These are phyloP conservation scores for Hirtodrosophila trivittata DNA, from an alignment of 2,888 invertebrate genomes.

Conservation along the genomic window DNA sequence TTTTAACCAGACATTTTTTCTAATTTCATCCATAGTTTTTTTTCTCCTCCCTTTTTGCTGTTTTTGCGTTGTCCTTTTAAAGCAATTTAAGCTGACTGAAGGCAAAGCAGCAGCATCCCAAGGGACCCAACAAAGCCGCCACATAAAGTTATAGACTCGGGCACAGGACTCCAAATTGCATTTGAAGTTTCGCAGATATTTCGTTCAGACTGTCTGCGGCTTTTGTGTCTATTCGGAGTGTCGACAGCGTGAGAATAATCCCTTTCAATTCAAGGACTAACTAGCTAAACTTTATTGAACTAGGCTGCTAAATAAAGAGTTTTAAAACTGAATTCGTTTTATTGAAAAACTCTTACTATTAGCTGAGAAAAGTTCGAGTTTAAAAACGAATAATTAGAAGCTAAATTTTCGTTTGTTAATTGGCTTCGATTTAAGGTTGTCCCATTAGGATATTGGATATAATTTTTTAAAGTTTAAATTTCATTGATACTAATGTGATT, in stretches of 20 bases:
- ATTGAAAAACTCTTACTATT: no score
- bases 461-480: no score
- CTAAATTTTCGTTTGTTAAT: no score
- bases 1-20: constrained; percentile 21
- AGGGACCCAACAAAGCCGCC: constrained; percentile 12
- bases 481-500: no score
- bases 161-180: background rate
- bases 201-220: constrained; percentile 7
- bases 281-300: no score
- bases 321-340: background rate
- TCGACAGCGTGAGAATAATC: no score
- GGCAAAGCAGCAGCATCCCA: constrained; percentile 37
- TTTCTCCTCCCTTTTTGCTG: constrained; percentile 33
- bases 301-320: no score
- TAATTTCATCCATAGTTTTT: constrained; percentile 9
- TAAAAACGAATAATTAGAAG: no score
- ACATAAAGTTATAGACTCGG: constrained; percentile 1
- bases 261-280: no score
- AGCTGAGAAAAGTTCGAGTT: no score
- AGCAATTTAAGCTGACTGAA: constrained; percentile 66
- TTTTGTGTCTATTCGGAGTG: constrained; percentile 1
- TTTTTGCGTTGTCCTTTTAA: constrained; percentile 42
- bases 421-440: no score
- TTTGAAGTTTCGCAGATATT: constrained; percentile 2
- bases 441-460: no score